Conservation (phyloP, 2,797 vertebrate species). For the Danio kyathit region DNA sequence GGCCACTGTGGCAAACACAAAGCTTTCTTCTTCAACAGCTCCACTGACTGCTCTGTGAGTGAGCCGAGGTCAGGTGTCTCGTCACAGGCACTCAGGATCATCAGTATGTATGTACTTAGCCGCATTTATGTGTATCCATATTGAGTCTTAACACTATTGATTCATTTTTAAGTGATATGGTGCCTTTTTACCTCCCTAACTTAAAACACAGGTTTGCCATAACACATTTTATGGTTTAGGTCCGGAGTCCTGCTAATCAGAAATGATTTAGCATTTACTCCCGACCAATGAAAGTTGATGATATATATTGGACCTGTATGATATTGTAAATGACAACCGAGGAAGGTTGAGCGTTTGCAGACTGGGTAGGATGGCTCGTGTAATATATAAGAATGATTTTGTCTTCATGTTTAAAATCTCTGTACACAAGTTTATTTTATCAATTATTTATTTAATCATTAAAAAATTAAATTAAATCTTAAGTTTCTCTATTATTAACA, state of each 20-base stretch:
- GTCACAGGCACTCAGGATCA: slow-evolving; percentile 75
- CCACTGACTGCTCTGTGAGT: slow-evolving; percentile 67
- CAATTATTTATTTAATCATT: slow-evolving; percentile 80
- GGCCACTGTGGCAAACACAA: slow-evolving; percentile 65
- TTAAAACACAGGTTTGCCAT: slow-evolving; percentile 70
- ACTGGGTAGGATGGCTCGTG: slow-evolving; percentile 64
- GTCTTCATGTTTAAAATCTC: slow-evolving; percentile 65
- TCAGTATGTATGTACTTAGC: slow-evolving; percentile 73
- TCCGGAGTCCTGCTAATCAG: slow-evolving; percentile 33
- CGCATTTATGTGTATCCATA: slow-evolving; percentile 73
- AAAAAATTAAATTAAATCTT: slow-evolving; percentile 15
- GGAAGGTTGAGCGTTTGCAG: slow-evolving; percentile 60
- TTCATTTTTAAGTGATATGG: slow-evolving; percentile 81
- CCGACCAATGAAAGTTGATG: slow-evolving; percentile 61
- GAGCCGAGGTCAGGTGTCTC: slow-evolving; percentile 63
- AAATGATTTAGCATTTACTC: slow-evolving; percentile 55
- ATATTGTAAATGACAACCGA: slow-evolving; percentile 72
- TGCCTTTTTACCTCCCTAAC: slow-evolving; percentile 78
- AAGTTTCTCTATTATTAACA: neutral
- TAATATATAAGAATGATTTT: slow-evolving; percentile 64
- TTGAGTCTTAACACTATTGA: slow-evolving; percentile 82
- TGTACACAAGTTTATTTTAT: slow-evolving; percentile 72
- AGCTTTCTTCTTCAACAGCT: slow-evolving; percentile 69
- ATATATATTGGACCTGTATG: slow-evolving; percentile 70
- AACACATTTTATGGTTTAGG: slow-evolving; percentile 70